phyloP scores from a whole-genome alignment of 2,888 invertebrate species.

The Trissolcus brochymenae region DNA sequence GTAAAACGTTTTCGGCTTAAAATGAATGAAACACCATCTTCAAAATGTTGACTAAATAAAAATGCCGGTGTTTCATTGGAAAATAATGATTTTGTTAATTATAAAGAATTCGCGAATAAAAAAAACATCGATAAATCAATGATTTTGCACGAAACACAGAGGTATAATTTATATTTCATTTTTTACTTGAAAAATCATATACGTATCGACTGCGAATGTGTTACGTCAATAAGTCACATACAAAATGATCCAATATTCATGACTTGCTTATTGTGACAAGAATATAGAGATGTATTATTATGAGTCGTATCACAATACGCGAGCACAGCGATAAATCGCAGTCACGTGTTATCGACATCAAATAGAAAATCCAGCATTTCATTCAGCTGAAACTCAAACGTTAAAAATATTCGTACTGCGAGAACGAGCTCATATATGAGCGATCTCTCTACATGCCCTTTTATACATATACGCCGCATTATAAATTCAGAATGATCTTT shows the following conservation, averaged over 20 bases:
- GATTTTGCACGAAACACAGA: neutral
- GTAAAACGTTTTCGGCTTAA: no score
- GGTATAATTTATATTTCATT: constrained; percentile 17
- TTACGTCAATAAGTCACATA: constrained; percentile 38
- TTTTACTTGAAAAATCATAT: constrained; percentile 3
- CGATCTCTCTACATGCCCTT: constrained; percentile 7
- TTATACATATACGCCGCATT: constrained; percentile 9
- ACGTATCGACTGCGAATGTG: constrained; percentile 26
- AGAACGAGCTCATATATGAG: constrained; percentile 4
- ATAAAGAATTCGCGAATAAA: no score
- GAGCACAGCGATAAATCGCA: constrained; percentile 50
- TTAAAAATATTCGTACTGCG: constrained; percentile 32
- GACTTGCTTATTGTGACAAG: constrained; percentile 51
- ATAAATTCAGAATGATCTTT: constrained; percentile 15
- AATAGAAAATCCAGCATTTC: constrained; percentile 44
- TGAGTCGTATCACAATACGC: constrained; percentile 49
- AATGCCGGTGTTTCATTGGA: no score
- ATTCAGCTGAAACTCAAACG: constrained; percentile 27
- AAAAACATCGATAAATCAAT: no score
- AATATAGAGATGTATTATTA: constrained; percentile 51
- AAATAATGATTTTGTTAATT: no score
- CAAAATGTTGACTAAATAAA: no score
- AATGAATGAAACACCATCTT: no score
- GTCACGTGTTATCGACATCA: constrained; percentile 52
- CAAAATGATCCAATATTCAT: constrained; percentile 50